Evolutionary conservation across 2,888 invertebrate species (phyloP), one percentile per base, ranked within the genome.

Genomic region (Drosophila leonis): DNA sequence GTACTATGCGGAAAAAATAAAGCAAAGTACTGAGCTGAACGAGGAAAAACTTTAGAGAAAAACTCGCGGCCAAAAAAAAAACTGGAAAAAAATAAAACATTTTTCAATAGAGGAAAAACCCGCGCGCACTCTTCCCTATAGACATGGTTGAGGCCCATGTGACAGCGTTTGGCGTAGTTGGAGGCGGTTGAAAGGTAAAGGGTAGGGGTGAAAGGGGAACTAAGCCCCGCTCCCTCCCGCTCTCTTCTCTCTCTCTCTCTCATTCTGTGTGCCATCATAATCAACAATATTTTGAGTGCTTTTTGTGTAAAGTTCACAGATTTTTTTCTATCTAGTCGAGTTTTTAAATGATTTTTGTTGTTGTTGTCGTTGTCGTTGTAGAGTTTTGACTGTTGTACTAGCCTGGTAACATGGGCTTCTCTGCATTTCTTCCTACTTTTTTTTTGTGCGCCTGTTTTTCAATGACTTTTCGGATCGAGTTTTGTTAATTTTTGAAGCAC

Each of bases 221-320:
- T 35, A n/a, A n/a, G 12, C n/a, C 12, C 1, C 52, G 2, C 37
- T n/a, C 18, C 4, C 27, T 15, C 15, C n/a, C 27, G 4, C 39
- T 5, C 15, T 37, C 15, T 3, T 13, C n/a, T 4, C 24, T 35
- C 33, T 3, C 18, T 49, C 18, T 39, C 13, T 9, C 13, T 52
- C 56, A 37, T 44, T 37, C 24, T 37, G 27, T 56, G 51, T 37
- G 44, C 49, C 56, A 72, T 65, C 81, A 82, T 85, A 86, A 84
- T 85, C 84, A 85, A 85, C 83, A 86, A 85, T 86, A 86, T 86
- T 85, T 85, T 72, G 84, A 85, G 84, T 86, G 82, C 80, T 85
- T 85, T 85, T 84, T 84, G 82, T 79, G 77, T 73, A 75, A 72
- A 82, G 82, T 82, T 83, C 68, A 73, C 42, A 61, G 74, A 80